Evolutionary conservation across 2,113 vertebrate species (phyloP).

Genomic region (Rostratula benghalensis): DNA sequence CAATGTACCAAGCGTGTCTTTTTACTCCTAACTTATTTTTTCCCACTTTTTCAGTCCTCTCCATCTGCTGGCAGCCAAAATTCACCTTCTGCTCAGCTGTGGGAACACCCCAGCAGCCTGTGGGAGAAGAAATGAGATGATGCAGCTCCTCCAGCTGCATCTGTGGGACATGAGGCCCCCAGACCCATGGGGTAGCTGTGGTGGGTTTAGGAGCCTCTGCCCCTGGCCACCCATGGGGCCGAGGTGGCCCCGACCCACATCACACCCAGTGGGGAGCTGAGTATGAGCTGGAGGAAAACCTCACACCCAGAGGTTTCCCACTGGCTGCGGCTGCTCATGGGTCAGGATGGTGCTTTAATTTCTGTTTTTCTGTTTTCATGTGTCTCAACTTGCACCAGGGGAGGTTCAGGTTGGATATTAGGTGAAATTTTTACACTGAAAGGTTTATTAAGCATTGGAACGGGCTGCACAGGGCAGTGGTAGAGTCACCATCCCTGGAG

Average conservation of each 20-base stretch:
- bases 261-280: accelerated
- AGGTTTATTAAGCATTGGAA: too few relatives aligned
- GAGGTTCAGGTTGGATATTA: too few relatives aligned
- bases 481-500: too few relatives aligned
- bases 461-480: too few relatives aligned
- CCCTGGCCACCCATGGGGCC: not conserved
- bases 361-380: not conserved
- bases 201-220: not conserved
- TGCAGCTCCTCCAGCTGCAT: not conserved
- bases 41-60: not conserved
- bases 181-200: accelerated
- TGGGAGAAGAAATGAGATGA: accelerated
- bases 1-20: not conserved
- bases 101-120: not conserved
- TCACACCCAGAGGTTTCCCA: not conserved
- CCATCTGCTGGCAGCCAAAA: not conserved
- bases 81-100: not conserved
- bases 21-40: not conserved
- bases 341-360: not conserved
- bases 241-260: not conserved
- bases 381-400: not conserved
- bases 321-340: not conserved
- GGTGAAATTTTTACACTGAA: too few relatives aligned
- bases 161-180: not conserved
- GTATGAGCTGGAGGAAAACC: not conserved